Conservation (phyloP, 2,113 vertebrate genomes). For the Nyctibius bracteatus region DNA sequence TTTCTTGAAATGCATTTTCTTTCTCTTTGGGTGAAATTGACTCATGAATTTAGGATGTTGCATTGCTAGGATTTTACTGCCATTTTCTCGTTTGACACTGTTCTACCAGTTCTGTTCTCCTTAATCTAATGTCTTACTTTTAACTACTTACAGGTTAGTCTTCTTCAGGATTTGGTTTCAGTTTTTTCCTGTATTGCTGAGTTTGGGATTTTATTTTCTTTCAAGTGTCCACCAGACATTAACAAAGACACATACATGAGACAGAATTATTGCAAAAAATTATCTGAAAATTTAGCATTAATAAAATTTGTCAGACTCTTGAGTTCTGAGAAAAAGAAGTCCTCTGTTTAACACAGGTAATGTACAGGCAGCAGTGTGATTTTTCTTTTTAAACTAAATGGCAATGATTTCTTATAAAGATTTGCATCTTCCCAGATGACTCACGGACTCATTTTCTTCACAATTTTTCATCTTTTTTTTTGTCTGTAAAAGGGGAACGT, state of each 20-base stretch:
- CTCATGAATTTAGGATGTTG: neutral
- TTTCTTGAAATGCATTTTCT: neutral
- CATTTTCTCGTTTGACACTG: neutral
- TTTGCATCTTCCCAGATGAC: neutral
- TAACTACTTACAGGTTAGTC: neutral
- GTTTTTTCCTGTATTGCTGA: neutral
- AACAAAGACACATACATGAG: neutral
- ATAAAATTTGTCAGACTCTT: neutral
- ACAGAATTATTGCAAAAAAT: neutral
- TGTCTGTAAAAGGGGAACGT: neutral
- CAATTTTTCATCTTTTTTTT: neutral
- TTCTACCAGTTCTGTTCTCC: neutral
- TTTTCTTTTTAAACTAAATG: neutral
- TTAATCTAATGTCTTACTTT: neutral
- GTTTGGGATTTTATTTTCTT: neutral
- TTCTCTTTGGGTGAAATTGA: neutral
- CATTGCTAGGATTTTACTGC: neutral
- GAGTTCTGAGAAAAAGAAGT: neutral
- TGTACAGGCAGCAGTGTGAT: neutral
- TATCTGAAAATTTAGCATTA: neutral
- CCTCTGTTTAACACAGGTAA: neutral
- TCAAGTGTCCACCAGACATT: neutral
- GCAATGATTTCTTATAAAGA: neutral
- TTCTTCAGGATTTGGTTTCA: neutral
- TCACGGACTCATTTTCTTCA: neutral